Conservation (phyloP, 2,888 invertebrate species). For the Notodonta ziczac region DNA sequence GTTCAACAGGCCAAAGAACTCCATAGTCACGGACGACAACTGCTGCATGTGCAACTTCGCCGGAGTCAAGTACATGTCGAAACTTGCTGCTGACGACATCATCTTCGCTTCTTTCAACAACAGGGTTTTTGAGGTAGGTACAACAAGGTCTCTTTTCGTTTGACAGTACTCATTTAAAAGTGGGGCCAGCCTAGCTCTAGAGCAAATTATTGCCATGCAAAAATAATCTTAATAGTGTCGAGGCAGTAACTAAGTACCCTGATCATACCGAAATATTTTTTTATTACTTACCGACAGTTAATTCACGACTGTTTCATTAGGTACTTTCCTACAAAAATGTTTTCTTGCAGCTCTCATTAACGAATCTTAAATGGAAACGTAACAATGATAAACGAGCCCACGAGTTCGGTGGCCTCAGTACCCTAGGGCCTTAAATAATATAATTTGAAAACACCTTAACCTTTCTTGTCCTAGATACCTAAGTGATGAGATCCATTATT, state of each 20-base stretch:
- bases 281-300: no score
- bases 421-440: constrained; percentile 6
- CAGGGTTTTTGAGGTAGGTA: constrained; percentile 90
- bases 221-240: no score
- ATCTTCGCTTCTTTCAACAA: constrained; percentile 95
- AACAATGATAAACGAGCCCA: constrained; percentile 3
- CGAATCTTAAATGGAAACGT: background rate
- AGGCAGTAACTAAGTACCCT: no score
- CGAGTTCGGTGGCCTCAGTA: background rate
- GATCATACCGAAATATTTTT: no score
- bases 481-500: background rate
- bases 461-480: constrained; percentile 1
- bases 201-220: no score
- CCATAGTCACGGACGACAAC: constrained; percentile 93
- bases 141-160: no score
- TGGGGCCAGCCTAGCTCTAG: no score
- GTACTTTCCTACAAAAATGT: background rate
- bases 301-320: no score
- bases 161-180: no score
- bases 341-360: background rate
- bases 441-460: background rate
- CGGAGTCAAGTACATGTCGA: constrained; percentile 91
- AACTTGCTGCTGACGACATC: constrained; percentile 90
- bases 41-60: constrained; percentile 95
- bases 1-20: constrained; percentile 77